Evolutionary conservation across 2,797 vertebrate species (phyloP), one percentile per base, ranked within the genome.

Genomic region (Simalia tracyae): DNA sequence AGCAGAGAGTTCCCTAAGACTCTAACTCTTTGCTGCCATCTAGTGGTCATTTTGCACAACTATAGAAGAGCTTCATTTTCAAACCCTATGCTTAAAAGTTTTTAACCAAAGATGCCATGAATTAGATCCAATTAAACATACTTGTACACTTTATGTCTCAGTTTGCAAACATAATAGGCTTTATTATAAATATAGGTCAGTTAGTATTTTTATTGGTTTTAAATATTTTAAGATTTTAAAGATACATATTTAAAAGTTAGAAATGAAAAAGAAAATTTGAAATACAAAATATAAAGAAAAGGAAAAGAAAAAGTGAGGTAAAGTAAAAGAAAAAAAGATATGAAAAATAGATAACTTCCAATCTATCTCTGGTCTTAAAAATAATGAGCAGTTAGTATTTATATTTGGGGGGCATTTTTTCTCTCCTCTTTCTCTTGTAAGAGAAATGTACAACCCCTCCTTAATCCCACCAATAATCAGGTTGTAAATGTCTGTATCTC

Each of bases 401-500:
- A 42, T 42, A 76, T 90, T 50, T 50, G 6, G 50, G 50, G 50
- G 50, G 50, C 50, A 50, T 50, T 50, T 50, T 50, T 96, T 96
- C 94, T 90, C 66, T 60, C 91, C 54, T 93, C 61, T 50, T 26
- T 93, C 22, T 46, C 88, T 50, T 92, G 91, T 92, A 0, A 0
- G 36, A 0, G 59, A 91, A 92, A 84, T 89, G 93, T 19, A 88
- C 64, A 56, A 94, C 87, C 93, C 50, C 50, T 50, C 6, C 50
- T 7, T 7, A 50, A 50, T 50, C 4, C 50, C 26, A 9, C 46
- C 31, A 89, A 7, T 91, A 10, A 59, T 94, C 0, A 0, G 2
- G 57, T 95, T 89, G 87, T 54, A 89, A 92, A 81, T 14, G n/a
- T 28, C 89, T 86, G 31, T 31, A 92, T 84, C 91, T 84, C 50